These are phyloP conservation scores for Aurelia coerulea DNA, from an alignment of 30 jellyfish, hydroid and myxozoan genomes.

Conservation along the genomic window DNA sequence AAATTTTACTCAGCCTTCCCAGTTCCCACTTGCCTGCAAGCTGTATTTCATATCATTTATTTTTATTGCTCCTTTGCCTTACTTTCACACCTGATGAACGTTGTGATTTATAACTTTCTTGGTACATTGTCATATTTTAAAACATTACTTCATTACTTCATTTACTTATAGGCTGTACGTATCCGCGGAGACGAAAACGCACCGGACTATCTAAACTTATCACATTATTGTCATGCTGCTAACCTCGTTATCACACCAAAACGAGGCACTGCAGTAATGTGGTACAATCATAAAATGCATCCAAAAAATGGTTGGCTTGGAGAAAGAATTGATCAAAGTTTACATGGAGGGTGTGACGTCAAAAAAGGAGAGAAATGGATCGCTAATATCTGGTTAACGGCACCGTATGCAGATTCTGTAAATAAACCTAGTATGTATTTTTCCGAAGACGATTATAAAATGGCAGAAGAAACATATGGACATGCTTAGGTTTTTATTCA, in stretches of 20 bases:
- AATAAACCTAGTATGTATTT: constrained; percentile 86
- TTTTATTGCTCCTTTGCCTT: neutral
- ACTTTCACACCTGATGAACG: too few species aligned
- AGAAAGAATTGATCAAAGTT: constrained; percentile 72
- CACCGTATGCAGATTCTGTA: constrained; percentile 83
- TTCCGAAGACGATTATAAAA: constrained; percentile 54
- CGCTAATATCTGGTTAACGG: constrained; percentile 94
- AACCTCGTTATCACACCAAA: constrained; percentile 90
- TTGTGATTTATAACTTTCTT: too few species aligned
- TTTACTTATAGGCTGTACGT: constrained; percentile 9
- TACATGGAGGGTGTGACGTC: constrained; percentile 99
- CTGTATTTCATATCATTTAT: neutral
- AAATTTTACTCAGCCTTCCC: neutral
- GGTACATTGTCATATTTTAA: neutral
- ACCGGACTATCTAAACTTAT: constrained; percentile 78
- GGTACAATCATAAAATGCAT: constrained; percentile 94
- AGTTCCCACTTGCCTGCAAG: neutral
- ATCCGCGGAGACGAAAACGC: constrained; percentile 38
- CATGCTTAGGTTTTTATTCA: neutral
- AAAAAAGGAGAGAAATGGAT: constrained; percentile 97
- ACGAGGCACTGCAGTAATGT: constrained; percentile 88
- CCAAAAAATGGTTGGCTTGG: constrained; percentile 94
- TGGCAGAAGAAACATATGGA: constrained; percentile 6
- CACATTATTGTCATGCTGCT: constrained; percentile 78
- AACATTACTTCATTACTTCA: neutral